These are phyloP conservation scores for Cebidichthys violaceus DNA, from an alignment of 2,113 vertebrate genomes.

Conservation along the genomic window DNA sequence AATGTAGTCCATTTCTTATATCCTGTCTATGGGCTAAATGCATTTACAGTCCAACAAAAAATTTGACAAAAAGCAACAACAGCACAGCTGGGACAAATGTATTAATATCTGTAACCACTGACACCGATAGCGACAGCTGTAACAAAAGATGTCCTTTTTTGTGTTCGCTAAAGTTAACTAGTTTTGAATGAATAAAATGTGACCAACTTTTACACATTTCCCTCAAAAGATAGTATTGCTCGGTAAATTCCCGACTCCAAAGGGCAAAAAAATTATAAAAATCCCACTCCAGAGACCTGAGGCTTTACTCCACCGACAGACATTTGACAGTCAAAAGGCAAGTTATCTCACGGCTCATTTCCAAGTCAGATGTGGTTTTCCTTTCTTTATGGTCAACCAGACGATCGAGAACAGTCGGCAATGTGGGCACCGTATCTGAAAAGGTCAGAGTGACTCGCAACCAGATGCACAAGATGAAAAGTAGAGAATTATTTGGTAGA, in stretches of 20 bases:
- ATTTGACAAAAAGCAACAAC: neutral
- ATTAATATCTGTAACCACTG: neutral
- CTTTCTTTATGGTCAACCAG: slow-evolving; percentile 6
- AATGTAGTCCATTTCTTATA: no score
- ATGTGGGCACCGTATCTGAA: neutral
- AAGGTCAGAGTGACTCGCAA: slow-evolving; percentile 41
- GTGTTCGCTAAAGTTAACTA: neutral
- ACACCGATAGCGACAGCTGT: neutral
- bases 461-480: neutral
- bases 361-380: slow-evolving; percentile 33
- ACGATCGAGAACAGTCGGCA: neutral
- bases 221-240: neutral
- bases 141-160: no score
- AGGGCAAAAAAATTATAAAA: neutral
- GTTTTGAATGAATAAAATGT: neutral
- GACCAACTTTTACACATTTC: neutral
- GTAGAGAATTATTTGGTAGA: neutral
- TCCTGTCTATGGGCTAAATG: neutral
- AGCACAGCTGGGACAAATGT: neutral
- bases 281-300: neutral
- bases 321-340: slow-evolving; percentile 24
- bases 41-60: neutral
- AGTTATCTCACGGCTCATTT: slow-evolving; percentile 31
- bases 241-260: neutral
- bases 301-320: neutral